phyloP scores from a whole-genome alignment of 2,113 vertebrate species.

The Neofelis nebulosa region DNA sequence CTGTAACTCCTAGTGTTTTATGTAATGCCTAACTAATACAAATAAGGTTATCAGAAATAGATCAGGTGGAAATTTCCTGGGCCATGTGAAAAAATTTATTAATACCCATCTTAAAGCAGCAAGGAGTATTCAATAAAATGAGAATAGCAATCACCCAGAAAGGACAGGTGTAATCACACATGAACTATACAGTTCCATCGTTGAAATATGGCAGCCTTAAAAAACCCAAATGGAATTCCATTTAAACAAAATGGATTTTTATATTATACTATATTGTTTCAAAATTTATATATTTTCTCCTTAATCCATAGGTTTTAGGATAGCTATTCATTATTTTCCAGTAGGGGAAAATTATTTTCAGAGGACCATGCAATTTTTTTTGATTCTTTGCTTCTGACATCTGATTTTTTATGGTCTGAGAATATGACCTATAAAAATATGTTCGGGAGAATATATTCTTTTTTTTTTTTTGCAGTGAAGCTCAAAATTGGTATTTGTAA shows the following conservation, averaged over 20 bases:
- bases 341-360: background rate
- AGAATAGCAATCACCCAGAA: background rate
- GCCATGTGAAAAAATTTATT: background rate
- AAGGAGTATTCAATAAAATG: constrained; percentile 33
- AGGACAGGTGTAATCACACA: constrained; percentile 22
- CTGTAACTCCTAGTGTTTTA: background rate
- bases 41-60: constrained; percentile 7
- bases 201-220: background rate
- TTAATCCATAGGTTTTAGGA: background rate
- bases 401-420: background rate
- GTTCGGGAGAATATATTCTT: background rate
- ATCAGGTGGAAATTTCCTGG: background rate
- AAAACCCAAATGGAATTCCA: background rate
- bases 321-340: background rate
- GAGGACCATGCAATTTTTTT: background rate
- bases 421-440: background rate
- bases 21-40: background rate
- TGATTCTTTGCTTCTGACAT: background rate
- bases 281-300: constrained; percentile 1
- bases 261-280: background rate
- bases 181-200: background rate
- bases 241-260: background rate
- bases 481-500: constrained; percentile 35
- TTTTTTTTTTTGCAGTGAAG: background rate
- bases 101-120: background rate